A percentile compares a stretch with the other conserved stretches of the same genome.
These are phyloP conservation scores for Echiichthys vipera DNA, from an alignment of 2,797 vertebrate genomes.

Conservation along the genomic window DNA sequence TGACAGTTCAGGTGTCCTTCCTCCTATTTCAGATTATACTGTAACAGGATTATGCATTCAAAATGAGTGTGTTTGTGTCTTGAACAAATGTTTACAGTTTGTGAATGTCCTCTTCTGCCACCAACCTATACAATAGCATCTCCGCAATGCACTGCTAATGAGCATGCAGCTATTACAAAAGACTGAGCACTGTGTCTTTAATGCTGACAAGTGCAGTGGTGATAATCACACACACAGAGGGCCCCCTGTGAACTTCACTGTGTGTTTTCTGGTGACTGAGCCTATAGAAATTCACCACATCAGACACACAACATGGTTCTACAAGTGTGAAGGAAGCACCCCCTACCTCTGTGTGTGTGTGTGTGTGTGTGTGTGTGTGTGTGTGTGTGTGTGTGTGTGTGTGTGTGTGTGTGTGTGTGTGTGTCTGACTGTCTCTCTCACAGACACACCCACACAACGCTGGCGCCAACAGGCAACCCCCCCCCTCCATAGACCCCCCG, in stretches of 20 bases:
- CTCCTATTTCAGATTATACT: conserved; percentile 50
- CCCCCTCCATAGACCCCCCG: conserved; percentile 15
- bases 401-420: conserved; percentile 8
- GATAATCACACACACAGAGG: conserved; percentile 66
- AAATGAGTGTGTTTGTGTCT: conserved; percentile 18
- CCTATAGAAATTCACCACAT: conserved; percentile 66
- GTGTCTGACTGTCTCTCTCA: conserved; percentile 45
- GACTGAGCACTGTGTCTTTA: conserved; percentile 53
- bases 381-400: conserved; percentile 46
- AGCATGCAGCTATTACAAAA: conserved; percentile 53
- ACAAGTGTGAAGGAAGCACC: conserved; percentile 67
- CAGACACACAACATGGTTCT: conserved; percentile 64
- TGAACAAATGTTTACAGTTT: conserved; percentile 14
- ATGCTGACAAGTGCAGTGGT: conserved; percentile 60
- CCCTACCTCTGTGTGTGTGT: background rate
- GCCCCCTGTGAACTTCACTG: conserved; percentile 52
- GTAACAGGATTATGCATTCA: conserved; percentile 50
- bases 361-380: background rate
- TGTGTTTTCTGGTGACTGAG: conserved; percentile 69
- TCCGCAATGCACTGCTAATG: conserved; percentile 55
- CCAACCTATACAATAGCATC: conserved; percentile 15
- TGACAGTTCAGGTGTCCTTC: conserved; percentile 32
- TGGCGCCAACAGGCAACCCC: conserved; percentile 86
- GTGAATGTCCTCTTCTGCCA: conserved; percentile 21
- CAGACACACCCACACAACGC: conserved; percentile 76